phyloP scores from a whole-genome alignment of 2,797 vertebrate genomes.

The Notolepis coatsorum region DNA sequence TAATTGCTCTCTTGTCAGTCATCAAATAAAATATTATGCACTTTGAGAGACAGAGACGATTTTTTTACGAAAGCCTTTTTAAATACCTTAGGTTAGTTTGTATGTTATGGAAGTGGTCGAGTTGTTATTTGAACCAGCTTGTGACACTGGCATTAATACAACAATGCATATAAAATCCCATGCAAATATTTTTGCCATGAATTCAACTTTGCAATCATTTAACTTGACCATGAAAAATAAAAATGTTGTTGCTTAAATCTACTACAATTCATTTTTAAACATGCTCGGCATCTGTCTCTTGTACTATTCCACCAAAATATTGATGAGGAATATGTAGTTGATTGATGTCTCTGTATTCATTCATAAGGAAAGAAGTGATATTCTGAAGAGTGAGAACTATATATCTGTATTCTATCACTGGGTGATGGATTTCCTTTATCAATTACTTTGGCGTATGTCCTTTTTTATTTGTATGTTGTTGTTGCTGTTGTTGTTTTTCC shows the following conservation, averaged over 20 bases:
- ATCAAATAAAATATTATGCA: slow-evolving; percentile 79
- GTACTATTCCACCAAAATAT: slow-evolving; percentile 60
- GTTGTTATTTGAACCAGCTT: slow-evolving; percentile 36
- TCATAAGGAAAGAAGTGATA: slow-evolving; percentile 12
- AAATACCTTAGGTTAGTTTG: slow-evolving; percentile 35
- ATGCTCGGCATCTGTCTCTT: slow-evolving; percentile 29
- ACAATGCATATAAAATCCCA: slow-evolving; percentile 43
- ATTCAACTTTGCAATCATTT: slow-evolving; percentile 57
- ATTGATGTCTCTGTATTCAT: slow-evolving; percentile 56
- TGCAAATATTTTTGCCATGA: slow-evolving; percentile 23
- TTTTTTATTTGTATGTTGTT: slow-evolving; percentile 43
- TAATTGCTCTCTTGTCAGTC: slow-evolving; percentile 50
- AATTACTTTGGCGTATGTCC: slow-evolving; percentile 47
- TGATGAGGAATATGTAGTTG: slow-evolving; percentile 66
- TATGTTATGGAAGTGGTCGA: slow-evolving; percentile 35
- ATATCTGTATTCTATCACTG: slow-evolving; percentile 51
- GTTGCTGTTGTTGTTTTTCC: slow-evolving; percentile 36
- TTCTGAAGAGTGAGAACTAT: background rate
- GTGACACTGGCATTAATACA: slow-evolving; percentile 50
- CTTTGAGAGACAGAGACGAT: slow-evolving; percentile 76
- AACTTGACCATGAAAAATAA: background rate
- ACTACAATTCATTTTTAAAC: background rate
- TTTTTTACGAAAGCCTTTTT: slow-evolving; percentile 52
- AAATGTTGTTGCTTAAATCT: background rate
- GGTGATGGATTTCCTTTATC: slow-evolving; percentile 56